A percentile compares a stretch with the other conserved stretches of the same genome.
Evolutionary conservation across 2,113 vertebrate genomes (phyloP).

Genomic region (Athene noctua): DNA sequence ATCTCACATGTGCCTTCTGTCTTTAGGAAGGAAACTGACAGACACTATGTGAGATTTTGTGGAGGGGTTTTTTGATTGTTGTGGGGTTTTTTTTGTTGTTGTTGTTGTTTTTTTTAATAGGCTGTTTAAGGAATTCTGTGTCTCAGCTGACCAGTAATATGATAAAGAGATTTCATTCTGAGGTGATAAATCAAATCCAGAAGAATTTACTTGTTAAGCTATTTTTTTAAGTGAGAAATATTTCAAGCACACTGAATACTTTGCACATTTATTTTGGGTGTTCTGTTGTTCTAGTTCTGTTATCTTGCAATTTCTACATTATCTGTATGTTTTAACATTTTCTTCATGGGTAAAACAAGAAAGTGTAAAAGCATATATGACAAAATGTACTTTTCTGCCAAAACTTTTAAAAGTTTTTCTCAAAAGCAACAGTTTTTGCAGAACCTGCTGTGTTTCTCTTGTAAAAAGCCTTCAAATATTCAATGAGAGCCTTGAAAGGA

Average conservation of each 20-base stretch:
- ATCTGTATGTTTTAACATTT: background rate
- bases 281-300: background rate
- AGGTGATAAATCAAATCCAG: background rate
- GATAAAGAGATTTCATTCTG: background rate
- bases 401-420: background rate
- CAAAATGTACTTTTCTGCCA: background rate
- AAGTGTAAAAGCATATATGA: background rate
- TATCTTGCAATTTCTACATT: background rate
- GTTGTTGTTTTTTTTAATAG: background rate
- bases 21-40: background rate
- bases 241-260: background rate
- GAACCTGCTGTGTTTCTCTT: background rate
- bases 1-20: background rate
- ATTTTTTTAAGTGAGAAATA: background rate
- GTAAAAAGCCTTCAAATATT: background rate
- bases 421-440: background rate
- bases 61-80: background rate
- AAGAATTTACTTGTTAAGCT: background rate
- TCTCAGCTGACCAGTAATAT: background rate
- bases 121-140: background rate
- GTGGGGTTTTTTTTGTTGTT: background rate
- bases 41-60: background rate
- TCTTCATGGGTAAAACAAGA: background rate
- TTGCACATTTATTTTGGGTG: background rate
- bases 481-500: background rate